A percentile compares a stretch with the other conserved stretches of the same genome.
These are phyloP conservation scores for Morpho helenor DNA, from an alignment of 2,888 invertebrate genomes.

Conservation along the genomic window DNA sequence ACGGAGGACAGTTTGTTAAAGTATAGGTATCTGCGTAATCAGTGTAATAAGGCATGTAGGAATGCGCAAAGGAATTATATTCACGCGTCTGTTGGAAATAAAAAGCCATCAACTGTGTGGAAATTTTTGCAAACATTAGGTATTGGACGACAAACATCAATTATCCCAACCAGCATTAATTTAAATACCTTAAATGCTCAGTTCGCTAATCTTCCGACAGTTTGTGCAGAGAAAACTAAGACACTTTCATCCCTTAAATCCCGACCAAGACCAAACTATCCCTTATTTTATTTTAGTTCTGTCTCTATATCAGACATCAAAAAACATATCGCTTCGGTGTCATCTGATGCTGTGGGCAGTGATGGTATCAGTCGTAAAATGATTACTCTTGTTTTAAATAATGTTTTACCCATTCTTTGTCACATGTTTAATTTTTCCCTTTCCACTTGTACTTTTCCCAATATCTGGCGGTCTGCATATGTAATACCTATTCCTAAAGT, in stretches of 20 bases:
- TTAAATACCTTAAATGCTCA: background rate
- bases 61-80: background rate
- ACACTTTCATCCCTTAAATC: background rate
- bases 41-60: background rate
- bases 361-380: background rate
- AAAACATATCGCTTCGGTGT: background rate
- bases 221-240: background rate
- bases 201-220: background rate
- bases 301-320: background rate
- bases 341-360: background rate
- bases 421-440: no score
- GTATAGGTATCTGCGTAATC: background rate
- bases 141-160: background rate
- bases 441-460: no score
- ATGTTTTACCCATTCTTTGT: no score
- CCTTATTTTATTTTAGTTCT: background rate
- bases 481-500: no score
- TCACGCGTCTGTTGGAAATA: background rate
- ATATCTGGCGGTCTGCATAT: no score
- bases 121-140: constrained; percentile 1
- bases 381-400: no score
- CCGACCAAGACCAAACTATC: background rate
- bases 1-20: background rate
- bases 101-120: no score
- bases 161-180: background rate